Conservation (phyloP, 2,797 vertebrate genomes). For the Pelodytes ibericus region DNA sequence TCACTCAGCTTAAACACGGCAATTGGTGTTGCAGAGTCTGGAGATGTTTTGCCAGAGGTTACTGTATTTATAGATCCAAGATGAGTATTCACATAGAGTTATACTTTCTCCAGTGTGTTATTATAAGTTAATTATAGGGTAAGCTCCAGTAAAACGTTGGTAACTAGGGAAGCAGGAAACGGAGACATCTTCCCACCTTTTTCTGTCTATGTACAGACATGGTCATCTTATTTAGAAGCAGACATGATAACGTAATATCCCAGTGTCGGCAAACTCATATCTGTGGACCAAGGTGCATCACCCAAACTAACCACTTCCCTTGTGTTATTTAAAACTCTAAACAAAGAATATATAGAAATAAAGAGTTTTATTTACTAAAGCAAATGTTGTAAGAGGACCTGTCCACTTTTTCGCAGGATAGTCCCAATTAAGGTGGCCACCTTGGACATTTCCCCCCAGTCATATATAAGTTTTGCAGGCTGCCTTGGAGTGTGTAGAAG, state of each 20-base stretch:
- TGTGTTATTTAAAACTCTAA: too few species aligned
- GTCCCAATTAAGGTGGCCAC: too few species aligned
- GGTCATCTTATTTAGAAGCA: not conserved
- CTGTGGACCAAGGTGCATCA: too few species aligned
- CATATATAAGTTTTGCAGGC: too few species aligned
- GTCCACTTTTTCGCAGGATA: too few species aligned
- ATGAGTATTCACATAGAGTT: conserved; percentile 29
- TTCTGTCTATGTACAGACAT: conserved; percentile 5
- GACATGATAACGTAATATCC: not conserved
- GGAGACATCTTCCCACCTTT: conserved; percentile 41
- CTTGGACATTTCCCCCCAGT: too few species aligned
- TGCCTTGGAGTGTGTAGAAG: too few species aligned
- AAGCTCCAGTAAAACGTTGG: conserved; percentile 1
- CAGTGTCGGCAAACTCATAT: not conserved
- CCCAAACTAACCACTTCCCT: too few species aligned
- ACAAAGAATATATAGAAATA: too few species aligned
- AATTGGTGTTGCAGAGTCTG: not conserved
- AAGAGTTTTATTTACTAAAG: too few species aligned
- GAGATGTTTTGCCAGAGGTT: not conserved
- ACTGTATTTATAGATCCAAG: conserved; percentile 17
- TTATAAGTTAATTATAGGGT: conserved; percentile 47
- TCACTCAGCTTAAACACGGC: not conserved
- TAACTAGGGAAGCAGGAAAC: conserved; percentile 38
- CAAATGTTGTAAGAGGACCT: too few species aligned
- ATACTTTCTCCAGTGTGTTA: conserved; percentile 22